Conservation (phyloP, 1,140 invertebrate genomes). For the Drusus annulatus region DNA sequence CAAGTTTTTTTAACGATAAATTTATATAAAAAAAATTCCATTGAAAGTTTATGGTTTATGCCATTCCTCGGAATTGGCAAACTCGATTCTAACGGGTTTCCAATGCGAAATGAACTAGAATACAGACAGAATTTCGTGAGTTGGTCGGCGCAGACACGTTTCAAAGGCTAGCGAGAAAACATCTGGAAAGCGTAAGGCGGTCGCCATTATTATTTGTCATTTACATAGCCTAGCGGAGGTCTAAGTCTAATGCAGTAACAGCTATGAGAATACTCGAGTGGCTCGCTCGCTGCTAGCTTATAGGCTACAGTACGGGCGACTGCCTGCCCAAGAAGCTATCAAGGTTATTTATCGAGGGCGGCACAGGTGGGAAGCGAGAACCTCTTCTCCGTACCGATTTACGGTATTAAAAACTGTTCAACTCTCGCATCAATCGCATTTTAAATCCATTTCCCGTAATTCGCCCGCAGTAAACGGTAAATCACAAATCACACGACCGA, state of each 20-base stretch:
- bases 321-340: slow-evolving; percentile 27
- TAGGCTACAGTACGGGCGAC: slow-evolving; percentile 13
- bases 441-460: neutral
- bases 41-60: no score
- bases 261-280: neutral
- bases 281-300: no score
- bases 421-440: neutral
- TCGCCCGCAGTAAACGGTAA: slow-evolving; percentile 22
- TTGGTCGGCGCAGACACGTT: slow-evolving; percentile 9
- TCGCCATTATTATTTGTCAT: slow-evolving; percentile 25
- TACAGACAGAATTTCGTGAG: neutral
- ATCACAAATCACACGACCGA: slow-evolving; percentile 35
- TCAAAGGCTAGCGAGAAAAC: slow-evolving; percentile 4
- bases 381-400: slow-evolving; percentile 22
- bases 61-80: neutral
- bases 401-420: slow-evolving; percentile 37
- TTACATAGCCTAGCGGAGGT: slow-evolving; percentile 25
- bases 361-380: slow-evolving; percentile 39
- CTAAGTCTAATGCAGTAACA: slow-evolving; percentile 5
- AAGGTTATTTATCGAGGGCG: slow-evolving; percentile 53
- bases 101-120: slow-evolving; percentile 12
- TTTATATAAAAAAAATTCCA: no score
- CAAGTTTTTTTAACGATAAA: no score
- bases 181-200: slow-evolving; percentile 30
- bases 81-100: neutral